Conservation (phyloP, 2,797 vertebrate genomes). For the Hydrolagus colliei region DNA sequence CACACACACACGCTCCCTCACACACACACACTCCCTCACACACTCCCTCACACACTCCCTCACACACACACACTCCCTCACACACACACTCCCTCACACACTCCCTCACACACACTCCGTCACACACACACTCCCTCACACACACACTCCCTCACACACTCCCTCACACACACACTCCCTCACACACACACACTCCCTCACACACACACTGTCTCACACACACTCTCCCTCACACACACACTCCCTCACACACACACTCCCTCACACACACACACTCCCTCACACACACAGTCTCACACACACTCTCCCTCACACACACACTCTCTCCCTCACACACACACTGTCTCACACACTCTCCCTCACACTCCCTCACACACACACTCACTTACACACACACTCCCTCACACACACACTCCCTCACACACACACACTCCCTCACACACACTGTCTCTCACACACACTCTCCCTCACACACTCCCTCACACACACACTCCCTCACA, state of each 20-base stretch:
- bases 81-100: neutral
- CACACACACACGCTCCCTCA: no score
- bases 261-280: no score
- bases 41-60: no score
- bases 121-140: no score
- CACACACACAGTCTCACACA: neutral
- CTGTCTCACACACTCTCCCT: no score
- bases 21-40: neutral
- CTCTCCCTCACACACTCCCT: no score
- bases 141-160: neutral
- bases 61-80: no score
- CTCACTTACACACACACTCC: no score
- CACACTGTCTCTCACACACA: neutral
- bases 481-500: neutral
- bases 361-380: conserved; percentile 58
- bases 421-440: neutral
- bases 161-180: neutral
- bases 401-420: neutral
- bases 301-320: no score
- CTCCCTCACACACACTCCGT: no score
- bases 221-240: no score
- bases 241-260: neutral
- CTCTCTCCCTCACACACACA: neutral
- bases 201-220: neutral
- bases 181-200: neutral